phyloP scores from a whole-genome alignment of 1,140 invertebrate species.

The Aethina tumida region DNA sequence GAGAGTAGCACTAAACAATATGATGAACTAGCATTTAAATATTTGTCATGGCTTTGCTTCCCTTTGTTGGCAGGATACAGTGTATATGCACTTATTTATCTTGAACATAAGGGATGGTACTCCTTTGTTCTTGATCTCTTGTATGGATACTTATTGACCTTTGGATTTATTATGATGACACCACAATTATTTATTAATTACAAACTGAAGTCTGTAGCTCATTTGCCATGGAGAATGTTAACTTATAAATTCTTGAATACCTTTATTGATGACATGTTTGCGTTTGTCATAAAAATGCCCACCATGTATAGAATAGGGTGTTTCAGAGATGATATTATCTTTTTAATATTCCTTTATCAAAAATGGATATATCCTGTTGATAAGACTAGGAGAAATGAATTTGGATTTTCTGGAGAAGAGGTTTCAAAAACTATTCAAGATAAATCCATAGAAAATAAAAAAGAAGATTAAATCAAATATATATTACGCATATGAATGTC shows the following conservation, averaged over 20 bases:
- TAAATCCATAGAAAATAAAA: too few species aligned
- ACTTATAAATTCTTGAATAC: conserved; percentile 99
- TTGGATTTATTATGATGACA: conserved; percentile 99
- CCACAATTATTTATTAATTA: conserved; percentile 99
- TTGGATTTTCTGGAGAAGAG: conserved; percentile 73
- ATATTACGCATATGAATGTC: too few species aligned
- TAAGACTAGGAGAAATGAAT: conserved; percentile 89
- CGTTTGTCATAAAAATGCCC: conserved; percentile 99
- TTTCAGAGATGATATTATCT: conserved; percentile 96
- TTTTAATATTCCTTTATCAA: conserved; percentile 98
- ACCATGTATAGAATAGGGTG: conserved; percentile 93
- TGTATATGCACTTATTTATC: conserved; percentile 92
- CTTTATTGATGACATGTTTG: conserved; percentile 99
- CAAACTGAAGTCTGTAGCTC: conserved; percentile 97
- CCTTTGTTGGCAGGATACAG: conserved; percentile 88
- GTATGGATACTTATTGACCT: conserved; percentile 96
- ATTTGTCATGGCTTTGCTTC: conserved; percentile 92
- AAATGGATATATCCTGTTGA: conserved; percentile 97
- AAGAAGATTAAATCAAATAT: too few species aligned
- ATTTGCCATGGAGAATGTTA: conserved; percentile 98
- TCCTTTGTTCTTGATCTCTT: conserved; percentile 84
- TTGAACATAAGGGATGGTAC: conserved; percentile 95
- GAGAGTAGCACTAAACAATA: conserved; percentile 92
- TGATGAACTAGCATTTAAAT: conserved; percentile 92
- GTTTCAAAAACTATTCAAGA: too few species aligned